Evolutionary conservation across 2,113 vertebrate species (phyloP).

Genomic region (Anhinga rufa): DNA sequence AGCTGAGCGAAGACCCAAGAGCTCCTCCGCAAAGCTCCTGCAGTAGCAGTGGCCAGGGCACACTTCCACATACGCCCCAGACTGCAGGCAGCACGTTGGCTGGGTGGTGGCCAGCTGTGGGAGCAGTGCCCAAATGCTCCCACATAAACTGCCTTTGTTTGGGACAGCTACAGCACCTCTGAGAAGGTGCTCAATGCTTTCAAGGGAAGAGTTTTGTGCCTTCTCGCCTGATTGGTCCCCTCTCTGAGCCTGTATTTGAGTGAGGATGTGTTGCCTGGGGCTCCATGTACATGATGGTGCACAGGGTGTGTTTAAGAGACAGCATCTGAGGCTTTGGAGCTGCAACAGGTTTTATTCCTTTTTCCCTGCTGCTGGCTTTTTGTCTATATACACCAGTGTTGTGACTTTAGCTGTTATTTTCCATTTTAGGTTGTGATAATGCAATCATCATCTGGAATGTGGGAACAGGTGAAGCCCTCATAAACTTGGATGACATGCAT

Average conservation of each 20-base stretch:
- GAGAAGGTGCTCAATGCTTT: neutral
- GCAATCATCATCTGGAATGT: conserved; percentile 94
- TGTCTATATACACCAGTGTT: accelerated
- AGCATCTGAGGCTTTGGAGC: neutral
- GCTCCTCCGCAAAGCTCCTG: neutral
- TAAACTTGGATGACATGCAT: conserved; percentile 92
- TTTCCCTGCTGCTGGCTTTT: neutral
- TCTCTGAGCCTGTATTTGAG: neutral
- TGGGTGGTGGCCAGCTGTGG: neutral
- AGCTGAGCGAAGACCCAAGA: neutral
- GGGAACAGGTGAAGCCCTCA: conserved; percentile 88
- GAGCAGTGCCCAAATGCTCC: neutral
- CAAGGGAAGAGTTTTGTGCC: neutral
- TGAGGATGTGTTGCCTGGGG: neutral
- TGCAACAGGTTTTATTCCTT: neutral
- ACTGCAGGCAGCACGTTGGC: neutral
- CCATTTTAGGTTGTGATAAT: conserved; percentile 85
- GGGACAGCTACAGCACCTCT: neutral
- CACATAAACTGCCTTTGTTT: neutral
- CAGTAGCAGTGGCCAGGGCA: neutral
- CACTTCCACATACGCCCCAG: neutral
- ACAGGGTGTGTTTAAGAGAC: neutral
- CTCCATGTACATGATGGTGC: accelerated
- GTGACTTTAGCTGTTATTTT: neutral
- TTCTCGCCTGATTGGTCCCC: neutral